Evolutionary conservation across 1,140 invertebrate species (phyloP).

Genomic region (Bombus consobrinus): DNA sequence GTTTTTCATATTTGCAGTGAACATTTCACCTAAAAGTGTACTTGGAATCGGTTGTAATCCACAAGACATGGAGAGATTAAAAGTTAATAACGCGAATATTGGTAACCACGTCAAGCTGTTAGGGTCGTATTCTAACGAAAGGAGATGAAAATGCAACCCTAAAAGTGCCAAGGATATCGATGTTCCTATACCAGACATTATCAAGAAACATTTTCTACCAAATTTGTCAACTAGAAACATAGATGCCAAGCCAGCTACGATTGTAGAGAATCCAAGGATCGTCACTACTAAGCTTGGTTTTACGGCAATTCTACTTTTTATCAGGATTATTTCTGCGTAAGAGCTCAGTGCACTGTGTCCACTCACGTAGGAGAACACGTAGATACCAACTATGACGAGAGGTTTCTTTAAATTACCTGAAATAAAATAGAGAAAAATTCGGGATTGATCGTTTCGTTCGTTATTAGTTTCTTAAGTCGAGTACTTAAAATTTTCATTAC

Average conservation of each 20-base stretch:
- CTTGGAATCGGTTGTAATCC: conserved; percentile 78
- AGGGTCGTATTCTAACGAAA: conserved; percentile 63
- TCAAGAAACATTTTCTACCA: conserved; percentile 73
- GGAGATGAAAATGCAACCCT: conserved; percentile 81
- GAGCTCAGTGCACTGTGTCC: conserved; percentile 74
- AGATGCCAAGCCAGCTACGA: conserved; percentile 70
- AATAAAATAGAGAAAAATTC: conserved; percentile 37
- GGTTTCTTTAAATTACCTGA: conserved; percentile 70
- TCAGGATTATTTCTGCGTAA: conserved; percentile 79
- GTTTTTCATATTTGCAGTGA: conserved; percentile 78
- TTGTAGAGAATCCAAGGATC: conserved; percentile 69
- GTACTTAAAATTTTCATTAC: conserved; percentile 10
- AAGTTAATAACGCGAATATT: conserved; percentile 69
- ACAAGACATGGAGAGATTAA: conserved; percentile 71
- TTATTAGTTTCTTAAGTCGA: conserved; percentile 9
- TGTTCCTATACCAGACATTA: conserved; percentile 72
- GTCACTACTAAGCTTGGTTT: conserved; percentile 76
- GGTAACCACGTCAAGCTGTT: conserved; percentile 79
- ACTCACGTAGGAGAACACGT: conserved; percentile 72
- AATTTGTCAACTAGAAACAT: conserved; percentile 76
- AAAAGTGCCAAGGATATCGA: conserved; percentile 72
- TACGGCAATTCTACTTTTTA: conserved; percentile 65
- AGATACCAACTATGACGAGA: conserved; percentile 70
- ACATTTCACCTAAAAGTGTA: conserved; percentile 79
- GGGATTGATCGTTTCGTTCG: not conserved